A percentile compares a stretch with the other conserved stretches of the same genome.
Conservation (phyloP, 2,797 vertebrate genomes). For the Alauda arvensis region DNA sequence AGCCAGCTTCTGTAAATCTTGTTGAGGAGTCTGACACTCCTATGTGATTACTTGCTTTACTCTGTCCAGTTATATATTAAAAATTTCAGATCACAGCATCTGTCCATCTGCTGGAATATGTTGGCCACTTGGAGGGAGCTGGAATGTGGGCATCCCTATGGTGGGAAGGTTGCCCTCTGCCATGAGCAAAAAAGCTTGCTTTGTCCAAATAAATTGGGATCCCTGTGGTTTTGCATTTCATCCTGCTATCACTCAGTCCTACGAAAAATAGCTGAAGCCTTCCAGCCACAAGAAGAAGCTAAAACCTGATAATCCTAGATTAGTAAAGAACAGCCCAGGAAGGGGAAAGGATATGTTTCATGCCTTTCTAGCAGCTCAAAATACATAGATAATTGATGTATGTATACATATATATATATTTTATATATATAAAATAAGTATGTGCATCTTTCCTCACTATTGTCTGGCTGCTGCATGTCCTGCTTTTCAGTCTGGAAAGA, state of each 20-base stretch:
- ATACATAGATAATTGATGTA: background rate
- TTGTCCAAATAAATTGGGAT: background rate
- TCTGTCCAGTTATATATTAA: background rate
- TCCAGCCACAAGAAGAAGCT: background rate
- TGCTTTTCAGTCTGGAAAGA: background rate
- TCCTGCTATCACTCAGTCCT: background rate
- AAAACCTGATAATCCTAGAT: background rate
- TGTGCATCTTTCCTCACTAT: background rate
- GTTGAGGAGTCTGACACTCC: background rate
- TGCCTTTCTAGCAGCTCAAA: background rate
- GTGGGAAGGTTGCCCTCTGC: background rate
- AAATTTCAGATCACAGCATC: background rate
- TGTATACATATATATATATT: too few relatives aligned
- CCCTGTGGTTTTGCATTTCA: background rate
- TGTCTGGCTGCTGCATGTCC: background rate
- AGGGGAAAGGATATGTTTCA: background rate
- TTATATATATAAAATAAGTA: background rate
- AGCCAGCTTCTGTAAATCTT: background rate
- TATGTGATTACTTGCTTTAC: background rate
- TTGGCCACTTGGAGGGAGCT: background rate
- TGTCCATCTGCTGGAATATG: background rate
- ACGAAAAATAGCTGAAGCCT: background rate
- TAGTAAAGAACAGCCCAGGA: background rate
- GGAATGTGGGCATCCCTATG: background rate
- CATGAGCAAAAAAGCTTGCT: background rate